A percentile compares a stretch with the other conserved stretches of the same genome.
These are phyloP conservation scores for Bufo gargarizans DNA, from an alignment of 2,113 vertebrate genomes.

Conservation along the genomic window DNA sequence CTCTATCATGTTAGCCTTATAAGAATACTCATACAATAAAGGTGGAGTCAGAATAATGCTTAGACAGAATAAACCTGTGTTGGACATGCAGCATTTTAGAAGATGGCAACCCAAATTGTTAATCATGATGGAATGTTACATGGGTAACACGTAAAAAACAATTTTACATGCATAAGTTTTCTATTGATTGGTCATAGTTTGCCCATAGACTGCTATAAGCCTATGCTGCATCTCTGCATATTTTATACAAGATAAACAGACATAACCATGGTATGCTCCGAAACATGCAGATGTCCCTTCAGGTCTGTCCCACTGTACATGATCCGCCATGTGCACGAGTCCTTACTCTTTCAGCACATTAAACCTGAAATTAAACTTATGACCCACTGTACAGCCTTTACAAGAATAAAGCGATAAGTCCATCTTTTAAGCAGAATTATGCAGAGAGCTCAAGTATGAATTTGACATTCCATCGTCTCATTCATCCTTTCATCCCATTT, in stretches of 20 bases:
- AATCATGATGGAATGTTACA: not conserved
- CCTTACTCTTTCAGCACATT: not conserved
- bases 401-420: not conserved
- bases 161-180: too few relatives aligned
- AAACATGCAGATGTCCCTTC: too few relatives aligned
- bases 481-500: constrained; percentile 1
- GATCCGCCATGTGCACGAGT: not conserved
- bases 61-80: too few relatives aligned
- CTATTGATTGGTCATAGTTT: too few relatives aligned
- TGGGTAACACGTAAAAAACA: not conserved
- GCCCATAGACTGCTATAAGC: not conserved
- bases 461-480: constrained; percentile 2
- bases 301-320: too few relatives aligned
- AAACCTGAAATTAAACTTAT: not conserved
- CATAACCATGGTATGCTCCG: too few relatives aligned
- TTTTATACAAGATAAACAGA: too few relatives aligned
- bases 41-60: not conserved
- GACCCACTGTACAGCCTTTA: not conserved
- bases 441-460: not conserved
- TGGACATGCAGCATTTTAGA: not conserved
- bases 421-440: constrained; percentile 1
- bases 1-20: not conserved
- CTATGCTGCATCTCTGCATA: not conserved
- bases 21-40: not conserved
- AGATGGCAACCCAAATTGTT: not conserved